These are phyloP conservation scores for Caerostris extrusa DNA, from an alignment of 1,140 invertebrate genomes.

Conservation along the genomic window DNA sequence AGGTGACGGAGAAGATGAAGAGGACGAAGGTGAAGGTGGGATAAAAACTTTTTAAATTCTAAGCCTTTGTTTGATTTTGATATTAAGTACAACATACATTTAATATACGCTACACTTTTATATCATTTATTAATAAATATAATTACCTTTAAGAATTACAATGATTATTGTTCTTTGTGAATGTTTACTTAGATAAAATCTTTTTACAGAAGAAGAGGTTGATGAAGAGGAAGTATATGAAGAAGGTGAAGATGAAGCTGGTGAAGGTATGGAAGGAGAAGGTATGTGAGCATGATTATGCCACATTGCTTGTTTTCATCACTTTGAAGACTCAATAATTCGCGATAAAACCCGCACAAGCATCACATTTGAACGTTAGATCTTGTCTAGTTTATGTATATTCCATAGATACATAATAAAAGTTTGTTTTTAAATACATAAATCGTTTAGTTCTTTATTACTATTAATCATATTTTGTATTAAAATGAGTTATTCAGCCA, in stretches of 20 bases:
- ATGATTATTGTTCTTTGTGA: neutral
- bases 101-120: no score
- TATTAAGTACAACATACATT: no score
- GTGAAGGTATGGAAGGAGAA: constrained; percentile 78
- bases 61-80: no score
- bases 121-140: no score
- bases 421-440: constrained; percentile 74
- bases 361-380: constrained; percentile 71
- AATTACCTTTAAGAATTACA: neutral
- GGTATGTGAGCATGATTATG: constrained; percentile 69
- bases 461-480: no score
- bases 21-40: constrained; percentile 83
- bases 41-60: neutral
- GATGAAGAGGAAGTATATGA: constrained; percentile 81
- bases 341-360: constrained; percentile 67
- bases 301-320: constrained; percentile 65
- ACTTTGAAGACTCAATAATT: constrained; percentile 51
- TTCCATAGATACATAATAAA: constrained; percentile 77
- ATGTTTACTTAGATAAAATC: neutral
- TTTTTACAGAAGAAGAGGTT: constrained; percentile 78
- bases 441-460: constrained; percentile 52
- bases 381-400: constrained; percentile 76
- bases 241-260: constrained; percentile 80
- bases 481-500: no score
- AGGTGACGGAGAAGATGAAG: constrained; percentile 83